Evolutionary conservation across 2,113 vertebrate genomes (phyloP), one percentile per base, ranked within the genome.

Genomic region (Pholis gunnellus): DNA sequence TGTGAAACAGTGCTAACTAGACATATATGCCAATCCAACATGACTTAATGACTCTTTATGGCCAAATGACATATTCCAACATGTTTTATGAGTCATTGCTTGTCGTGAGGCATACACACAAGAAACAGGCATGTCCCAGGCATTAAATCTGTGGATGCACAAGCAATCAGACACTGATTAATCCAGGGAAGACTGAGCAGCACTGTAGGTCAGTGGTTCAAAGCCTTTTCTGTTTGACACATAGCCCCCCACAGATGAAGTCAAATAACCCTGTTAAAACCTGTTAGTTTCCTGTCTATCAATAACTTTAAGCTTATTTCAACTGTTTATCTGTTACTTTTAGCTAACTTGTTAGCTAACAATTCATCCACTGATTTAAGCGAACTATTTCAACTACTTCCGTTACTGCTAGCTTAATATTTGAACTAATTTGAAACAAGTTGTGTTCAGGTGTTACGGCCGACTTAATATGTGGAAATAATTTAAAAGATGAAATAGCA

Each of bases 21-120:
- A 79, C 29, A 70, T 20, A 1, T 52, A 57, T 48, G 56, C 48
- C 65, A 70, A 65, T 71, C 48, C 13, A 48, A 15, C n/a, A 42
- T 11, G 48, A 42, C 9, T 54, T 74, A 64, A 75, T 71, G 57
- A 56, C 5, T 63, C 29, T 79, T 27, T 69, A 64, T 54, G 44
- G 25, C 68, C 44, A 61, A 69, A 69, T 40, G 10, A 46, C 44
- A 63, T 27, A 25, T 70, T 64, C 25, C 57, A 27, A 71, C 29
- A 50, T 79, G 22, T 75, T 79, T 70, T 57, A 65, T 79, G 36
- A 70, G 29, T 65, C 64, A 52, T 57, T 18, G 57, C 27, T 42
- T 52, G 9, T 38, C 25, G 44, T 42, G 56, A 70, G 64, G 42
- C 10, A 57, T 8, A 46, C 13, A 42, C 50, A 59, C 31, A 42